Evolutionary conservation across 2,113 vertebrate genomes (phyloP).

Genomic region (Rhinoptilus africanus): DNA sequence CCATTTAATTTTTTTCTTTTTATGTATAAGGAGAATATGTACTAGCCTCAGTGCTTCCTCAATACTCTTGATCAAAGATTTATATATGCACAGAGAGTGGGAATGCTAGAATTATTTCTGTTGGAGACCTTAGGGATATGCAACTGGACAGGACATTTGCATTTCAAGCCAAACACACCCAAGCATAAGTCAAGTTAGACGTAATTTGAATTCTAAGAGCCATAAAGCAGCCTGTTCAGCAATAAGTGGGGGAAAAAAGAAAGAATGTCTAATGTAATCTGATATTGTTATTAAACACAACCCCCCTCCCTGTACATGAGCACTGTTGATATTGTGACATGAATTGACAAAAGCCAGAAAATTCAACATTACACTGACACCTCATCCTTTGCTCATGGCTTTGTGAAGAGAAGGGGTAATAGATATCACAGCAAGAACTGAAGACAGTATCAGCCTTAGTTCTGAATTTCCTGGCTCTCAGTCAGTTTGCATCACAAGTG

Average conservation of each 20-base stretch:
- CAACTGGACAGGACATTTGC: conserved; percentile 33
- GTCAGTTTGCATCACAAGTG: conserved; percentile 34
- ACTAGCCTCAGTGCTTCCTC: neutral
- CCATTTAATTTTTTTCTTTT: neutral
- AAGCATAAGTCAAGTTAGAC: conserved; percentile 3
- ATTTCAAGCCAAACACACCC: conserved; percentile 51
- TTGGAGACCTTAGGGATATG: conserved; percentile 35
- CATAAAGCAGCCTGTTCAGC: conserved; percentile 65
- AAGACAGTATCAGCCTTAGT: neutral
- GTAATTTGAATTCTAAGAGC: conserved; percentile 41
- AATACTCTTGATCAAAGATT: conserved; percentile 22
- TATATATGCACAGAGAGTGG: conserved; percentile 20
- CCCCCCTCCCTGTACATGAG: neutral
- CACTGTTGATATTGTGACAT: conserved; percentile 49
- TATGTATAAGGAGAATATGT: neutral
- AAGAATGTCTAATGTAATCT: conserved; percentile 36
- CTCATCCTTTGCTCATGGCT: conserved; percentile 14
- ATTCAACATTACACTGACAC: neutral
- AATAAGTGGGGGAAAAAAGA: conserved; percentile 34
- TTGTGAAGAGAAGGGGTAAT: conserved; percentile 7
- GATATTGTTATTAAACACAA: conserved; percentile 60
- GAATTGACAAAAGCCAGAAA: conserved; percentile 53
- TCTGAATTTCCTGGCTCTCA: conserved; percentile 57
- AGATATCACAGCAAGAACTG: neutral
- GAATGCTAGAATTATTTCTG: conserved; percentile 55